A percentile compares a stretch with the other conserved stretches of the same genome.
phyloP scores from a whole-genome alignment of 2,113 vertebrate genomes.

The Oryzias celebensis region DNA sequence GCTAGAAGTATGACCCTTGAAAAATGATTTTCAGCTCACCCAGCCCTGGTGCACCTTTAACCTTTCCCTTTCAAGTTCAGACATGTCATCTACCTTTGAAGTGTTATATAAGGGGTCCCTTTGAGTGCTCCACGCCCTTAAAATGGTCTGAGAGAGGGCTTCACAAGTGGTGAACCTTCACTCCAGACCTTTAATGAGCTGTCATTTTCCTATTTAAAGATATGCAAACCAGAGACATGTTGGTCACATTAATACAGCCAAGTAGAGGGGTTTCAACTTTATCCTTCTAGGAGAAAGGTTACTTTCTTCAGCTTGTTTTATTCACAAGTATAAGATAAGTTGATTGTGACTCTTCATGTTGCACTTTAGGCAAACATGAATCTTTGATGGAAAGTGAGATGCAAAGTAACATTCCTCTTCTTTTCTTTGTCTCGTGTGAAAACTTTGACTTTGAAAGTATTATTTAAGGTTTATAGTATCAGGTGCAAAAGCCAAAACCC shows the following conservation, averaged over 20 bases:
- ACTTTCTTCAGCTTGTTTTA: conserved; percentile 1
- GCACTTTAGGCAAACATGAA: no score
- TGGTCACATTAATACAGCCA: conserved; percentile 8
- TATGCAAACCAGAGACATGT: conserved; percentile 61
- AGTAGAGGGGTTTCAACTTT: conserved; percentile 5
- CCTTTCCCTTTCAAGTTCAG: conserved; percentile 52
- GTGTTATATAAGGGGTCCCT: conserved; percentile 40
- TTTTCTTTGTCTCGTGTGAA: no score
- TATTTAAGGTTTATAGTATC: conserved; percentile 12
- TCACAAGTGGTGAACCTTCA: conserved; percentile 53
- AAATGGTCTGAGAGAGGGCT: conserved; percentile 47
- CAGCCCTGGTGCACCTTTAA: conserved; percentile 24
- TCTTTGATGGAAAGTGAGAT: no score
- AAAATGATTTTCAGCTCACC: conserved; percentile 16
- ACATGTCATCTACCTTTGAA: conserved; percentile 56
- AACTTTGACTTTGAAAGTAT: no score
- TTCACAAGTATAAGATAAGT: background rate
- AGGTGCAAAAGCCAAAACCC: conserved; percentile 71
- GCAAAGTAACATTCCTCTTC: no score
- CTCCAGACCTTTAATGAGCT: conserved; percentile 70
- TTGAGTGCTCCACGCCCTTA: conserved; percentile 37
- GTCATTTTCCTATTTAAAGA: conserved; percentile 51
- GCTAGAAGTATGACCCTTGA: conserved; percentile 13
- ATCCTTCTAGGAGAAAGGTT: conserved; percentile 2
- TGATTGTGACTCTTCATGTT: no score